Base-by-base conservation (phyloP, 2,113 vertebrate genomes). In the Leiothrix lutea region DNA sequence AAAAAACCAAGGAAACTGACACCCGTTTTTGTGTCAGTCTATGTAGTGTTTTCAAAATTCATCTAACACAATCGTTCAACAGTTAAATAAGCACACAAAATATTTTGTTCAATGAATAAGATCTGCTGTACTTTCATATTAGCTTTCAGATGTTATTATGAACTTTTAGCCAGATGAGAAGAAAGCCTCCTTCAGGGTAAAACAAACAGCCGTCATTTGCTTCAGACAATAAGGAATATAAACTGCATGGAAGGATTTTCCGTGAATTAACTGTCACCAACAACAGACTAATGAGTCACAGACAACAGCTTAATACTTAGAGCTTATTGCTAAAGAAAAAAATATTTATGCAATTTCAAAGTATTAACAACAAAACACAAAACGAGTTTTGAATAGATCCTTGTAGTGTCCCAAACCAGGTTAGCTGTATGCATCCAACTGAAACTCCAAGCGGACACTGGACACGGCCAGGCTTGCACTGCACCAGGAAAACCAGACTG, bases 131-230 rank as follows among this genome's bases (percentile, higher is more conserved):
- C 60, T 84, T 91, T 58, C 28, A 4, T 57, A 69, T 36, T 73
- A 62, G 35, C 47, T 54, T 42, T 86, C 45, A 77, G 42, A 66
- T 82, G 62, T 36, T 67, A 75, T 24, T 29, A 77, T 47, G 25
- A 94, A 45, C 74, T 96, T 88, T 33, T 11, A 93, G 62, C 56
- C 75, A 92, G 44, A 42, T 81, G 72, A 93, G 56, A 95, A 74
- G 77, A 93, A 91, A 94, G 60, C 29, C 56, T 80, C 83, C 91
- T 77, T 86, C 75, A 64, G 88, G 86, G 75, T 86, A 92, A 91
- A 69, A 83, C 71, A 92, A 95, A 78, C 79, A 82, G 74, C 54
- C 23, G 14, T n/a, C 66, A 17, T 56, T 86, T 80, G 24, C 36
- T 78, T 93, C 75, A 93, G 82, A 95, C 78, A 93, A 79, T 87